Evolutionary conservation across 1,140 invertebrate species (phyloP).

Genomic region (Tetramorium alpestre): DNA sequence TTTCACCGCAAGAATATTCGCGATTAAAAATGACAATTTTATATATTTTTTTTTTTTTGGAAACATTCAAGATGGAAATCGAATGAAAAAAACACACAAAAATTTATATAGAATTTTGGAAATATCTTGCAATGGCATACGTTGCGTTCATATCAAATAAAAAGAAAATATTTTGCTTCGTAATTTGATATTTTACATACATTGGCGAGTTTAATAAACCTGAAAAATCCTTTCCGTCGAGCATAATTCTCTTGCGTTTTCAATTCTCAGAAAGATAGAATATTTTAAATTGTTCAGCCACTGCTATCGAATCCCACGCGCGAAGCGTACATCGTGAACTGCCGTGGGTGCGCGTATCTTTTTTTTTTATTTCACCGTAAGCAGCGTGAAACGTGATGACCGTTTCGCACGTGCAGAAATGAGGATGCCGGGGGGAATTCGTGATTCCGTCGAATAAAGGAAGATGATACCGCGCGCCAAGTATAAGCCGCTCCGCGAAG

Average conservation of each 20-base stretch:
- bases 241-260: not conserved
- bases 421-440: conserved; percentile 20
- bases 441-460: conserved; percentile 42
- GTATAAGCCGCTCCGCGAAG: conserved; percentile 72
- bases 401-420: not conserved
- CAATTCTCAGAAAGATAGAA: not conserved
- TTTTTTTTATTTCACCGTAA: conserved; percentile 6
- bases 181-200: not conserved
- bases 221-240: not conserved
- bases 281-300: conserved; percentile 9
- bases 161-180: not conserved
- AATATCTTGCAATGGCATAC: not conserved
- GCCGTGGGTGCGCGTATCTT: not conserved
- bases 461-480: conserved; percentile 45
- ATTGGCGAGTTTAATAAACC: not conserved
- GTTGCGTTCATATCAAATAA: not conserved
- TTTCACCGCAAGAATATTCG: not conserved
- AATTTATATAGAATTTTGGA: not conserved
- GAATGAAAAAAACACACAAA: not conserved
- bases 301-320: not conserved
- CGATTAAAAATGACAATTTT: not conserved
- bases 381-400: not conserved
- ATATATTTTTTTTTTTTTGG: not conserved
- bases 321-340: not conserved
- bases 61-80: not conserved